Base-by-base conservation (phyloP, 2,888 invertebrate genomes). In the Ligdia adustata region DNA sequence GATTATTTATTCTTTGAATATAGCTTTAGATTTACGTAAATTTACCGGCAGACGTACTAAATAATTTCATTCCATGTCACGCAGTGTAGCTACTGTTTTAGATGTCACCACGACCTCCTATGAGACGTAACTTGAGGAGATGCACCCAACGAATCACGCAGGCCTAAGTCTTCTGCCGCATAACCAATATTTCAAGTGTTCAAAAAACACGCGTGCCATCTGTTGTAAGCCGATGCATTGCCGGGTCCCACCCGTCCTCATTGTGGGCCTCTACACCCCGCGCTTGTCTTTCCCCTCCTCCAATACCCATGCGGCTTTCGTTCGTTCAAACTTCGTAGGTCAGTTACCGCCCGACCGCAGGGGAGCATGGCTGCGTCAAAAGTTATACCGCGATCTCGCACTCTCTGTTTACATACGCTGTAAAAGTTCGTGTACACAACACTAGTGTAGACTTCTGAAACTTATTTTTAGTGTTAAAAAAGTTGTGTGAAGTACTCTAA, bases 321-420 rank as follows among this genome's bases (percentile, higher is more conserved):
- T 86, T 85, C 85, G 86, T 89, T 87, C 87, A 89, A 89, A 89
- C 90, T 90, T 91, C 90, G 90, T 89, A 91, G 91, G 91, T 91
- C 91, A 91, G 91, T 91, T 91, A 91, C 90, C 89, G 90, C 86
- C 86, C 85, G 87, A 90, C 88, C 89, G 84, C 89, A 86, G 80
- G 82, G 83, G 88, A 90, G 89, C 75, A 89, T 90, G 90, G 90
- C 87, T 83, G 91, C 83, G 89, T 85, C 79, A 84, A 87, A 86
- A 85, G 75, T 86, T 88, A 86, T 85, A 75, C 73, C 82, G 83
- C 86, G 83, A 72, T 69, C 80, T 73, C 87, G 80, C 81, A 82
- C 69, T 83, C 75, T 78, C 72, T 89, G 89, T 89, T 88, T 89
- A 89, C 90, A 85, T 81, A 75, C 82, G 82, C 70, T 82, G 58